A percentile compares a stretch with the other conserved stretches of the same genome.
Evolutionary conservation across 1,140 invertebrate genomes (phyloP).

Genomic region (Muscidifurax raptorellus): DNA sequence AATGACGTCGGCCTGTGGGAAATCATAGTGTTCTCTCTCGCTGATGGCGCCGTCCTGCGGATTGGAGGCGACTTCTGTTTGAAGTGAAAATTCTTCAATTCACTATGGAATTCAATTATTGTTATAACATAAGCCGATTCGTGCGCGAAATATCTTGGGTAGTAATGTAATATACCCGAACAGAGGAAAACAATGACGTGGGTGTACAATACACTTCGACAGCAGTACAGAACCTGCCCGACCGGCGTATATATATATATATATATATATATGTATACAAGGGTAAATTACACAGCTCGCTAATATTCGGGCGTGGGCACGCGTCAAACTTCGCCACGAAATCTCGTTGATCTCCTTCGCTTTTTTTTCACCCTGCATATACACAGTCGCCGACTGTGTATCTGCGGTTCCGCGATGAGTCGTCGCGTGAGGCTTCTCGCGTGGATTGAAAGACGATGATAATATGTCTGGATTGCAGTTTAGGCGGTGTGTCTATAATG

Average conservation of each 20-base stretch:
- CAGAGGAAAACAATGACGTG: too few species aligned
- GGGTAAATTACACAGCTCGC: constrained; percentile 42
- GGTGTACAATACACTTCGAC: neutral
- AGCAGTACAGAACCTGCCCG: neutral
- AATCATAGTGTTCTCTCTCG: constrained; percentile 1
- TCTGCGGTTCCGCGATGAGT: neutral
- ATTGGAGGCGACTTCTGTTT: constrained; percentile 29
- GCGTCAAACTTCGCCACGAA: constrained; percentile 27
- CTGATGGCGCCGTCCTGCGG: neutral
- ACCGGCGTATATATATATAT: too few species aligned
- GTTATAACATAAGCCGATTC: neutral
- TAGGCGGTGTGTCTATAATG: neutral
- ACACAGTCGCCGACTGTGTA: too few species aligned
- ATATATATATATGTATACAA: too few species aligned
- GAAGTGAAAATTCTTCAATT: constrained; percentile 36
- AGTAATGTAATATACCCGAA: too few species aligned
- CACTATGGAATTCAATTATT: constrained; percentile 13
- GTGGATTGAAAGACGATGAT: constrained; percentile 18
- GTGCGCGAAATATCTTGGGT: too few species aligned
- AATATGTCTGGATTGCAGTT: neutral
- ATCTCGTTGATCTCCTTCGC: constrained; percentile 30
- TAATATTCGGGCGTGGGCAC: constrained; percentile 46
- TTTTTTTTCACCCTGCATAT: neutral
- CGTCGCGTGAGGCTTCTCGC: neutral
- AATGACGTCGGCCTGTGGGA: constrained; percentile 23